Percentiles rank a stretch among this genome's conserved stretches.
phyloP scores from a whole-genome alignment of 92 coral and sea anemone genomes.

The Epizoanthus illoricatus region DNA sequence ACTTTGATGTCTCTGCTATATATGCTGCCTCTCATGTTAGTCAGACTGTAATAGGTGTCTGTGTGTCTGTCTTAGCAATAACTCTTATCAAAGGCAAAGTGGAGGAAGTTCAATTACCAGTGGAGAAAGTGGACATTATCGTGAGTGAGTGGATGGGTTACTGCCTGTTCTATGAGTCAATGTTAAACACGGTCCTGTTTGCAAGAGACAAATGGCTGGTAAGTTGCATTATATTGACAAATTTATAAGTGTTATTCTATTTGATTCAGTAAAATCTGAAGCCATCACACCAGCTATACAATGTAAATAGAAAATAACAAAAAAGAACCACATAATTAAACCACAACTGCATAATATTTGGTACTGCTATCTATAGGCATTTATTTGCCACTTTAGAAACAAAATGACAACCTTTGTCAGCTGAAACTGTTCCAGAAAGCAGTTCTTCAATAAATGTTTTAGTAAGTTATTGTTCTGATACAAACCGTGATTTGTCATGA shows the following conservation, averaged over 20 bases:
- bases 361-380: no score
- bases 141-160: slow-evolving; percentile 99
- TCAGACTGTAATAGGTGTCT: no score
- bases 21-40: not conserved
- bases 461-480: no score
- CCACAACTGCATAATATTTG: no score
- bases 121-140: slow-evolving; percentile 93
- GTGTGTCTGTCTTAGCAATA: slow-evolving; percentile 55
- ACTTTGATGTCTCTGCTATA: not conserved
- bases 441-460: no score
- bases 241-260: not conserved
- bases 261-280: no score
- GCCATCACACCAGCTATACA: no score
- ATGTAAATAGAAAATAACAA: no score
- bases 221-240: slow-evolving; percentile 17
- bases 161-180: slow-evolving; percentile 93
- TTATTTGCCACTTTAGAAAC: no score
- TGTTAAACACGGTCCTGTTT: slow-evolving; percentile 97
- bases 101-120: slow-evolving; percentile 84
- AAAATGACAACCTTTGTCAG: no score
- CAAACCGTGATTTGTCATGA: no score
- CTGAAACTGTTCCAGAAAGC: not conserved
- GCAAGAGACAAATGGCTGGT: slow-evolving; percentile 99
- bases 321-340: no score
- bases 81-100: slow-evolving; percentile 92